Percentiles rank a stretch among this genome's conserved stretches.
phyloP scores from a whole-genome alignment of 2,113 vertebrate genomes.

The Plecturocebus donacophilus region DNA sequence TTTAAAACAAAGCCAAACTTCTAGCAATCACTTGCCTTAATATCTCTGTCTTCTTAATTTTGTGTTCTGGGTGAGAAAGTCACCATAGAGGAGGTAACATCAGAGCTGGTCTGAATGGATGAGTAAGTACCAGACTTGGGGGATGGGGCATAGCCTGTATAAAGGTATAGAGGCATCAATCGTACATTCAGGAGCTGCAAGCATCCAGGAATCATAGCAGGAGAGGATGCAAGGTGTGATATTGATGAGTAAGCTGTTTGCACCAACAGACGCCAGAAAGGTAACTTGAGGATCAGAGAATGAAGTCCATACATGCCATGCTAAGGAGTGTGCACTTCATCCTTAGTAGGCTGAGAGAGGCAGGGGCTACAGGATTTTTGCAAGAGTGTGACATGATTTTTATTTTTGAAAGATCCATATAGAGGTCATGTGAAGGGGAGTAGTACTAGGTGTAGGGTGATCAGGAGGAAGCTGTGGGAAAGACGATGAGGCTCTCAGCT shows the following conservation, averaged over 20 bases:
- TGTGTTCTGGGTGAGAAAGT: neutral
- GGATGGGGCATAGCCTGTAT: neutral
- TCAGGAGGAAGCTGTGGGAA: neutral
- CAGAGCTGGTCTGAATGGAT: neutral
- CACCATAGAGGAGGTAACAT: neutral
- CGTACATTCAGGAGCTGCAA: neutral
- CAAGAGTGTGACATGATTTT: neutral
- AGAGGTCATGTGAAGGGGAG: neutral
- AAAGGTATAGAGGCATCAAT: neutral
- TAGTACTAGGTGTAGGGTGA: neutral
- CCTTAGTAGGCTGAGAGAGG: neutral
- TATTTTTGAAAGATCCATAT: neutral
- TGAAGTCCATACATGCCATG: neutral
- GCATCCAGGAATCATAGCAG: neutral
- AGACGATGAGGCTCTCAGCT: neutral
- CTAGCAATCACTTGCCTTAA: neutral
- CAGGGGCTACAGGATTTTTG: neutral
- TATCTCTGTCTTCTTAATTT: neutral
- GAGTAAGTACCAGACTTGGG: neutral
- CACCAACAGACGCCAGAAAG: accelerated
- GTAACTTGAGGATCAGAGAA: neutral
- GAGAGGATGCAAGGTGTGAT: neutral
- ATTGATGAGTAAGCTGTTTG: neutral
- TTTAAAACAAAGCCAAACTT: neutral
- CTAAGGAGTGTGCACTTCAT: neutral